A percentile compares a stretch with the other conserved stretches of the same genome.
Conservation (phyloP, 2,888 invertebrate genomes). For the Schizotus pectinicornis region DNA sequence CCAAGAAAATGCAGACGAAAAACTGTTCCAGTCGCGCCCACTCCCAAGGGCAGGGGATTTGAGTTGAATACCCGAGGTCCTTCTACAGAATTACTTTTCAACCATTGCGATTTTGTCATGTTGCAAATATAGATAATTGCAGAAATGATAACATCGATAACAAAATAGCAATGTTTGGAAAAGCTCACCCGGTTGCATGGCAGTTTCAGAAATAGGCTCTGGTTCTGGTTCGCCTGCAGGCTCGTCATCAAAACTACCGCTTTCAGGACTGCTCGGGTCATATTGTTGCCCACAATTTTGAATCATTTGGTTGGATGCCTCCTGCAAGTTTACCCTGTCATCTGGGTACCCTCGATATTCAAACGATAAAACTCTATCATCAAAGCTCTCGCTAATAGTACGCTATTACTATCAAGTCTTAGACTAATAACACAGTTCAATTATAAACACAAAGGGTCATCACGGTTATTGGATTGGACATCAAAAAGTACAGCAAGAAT, state of each 20-base stretch:
- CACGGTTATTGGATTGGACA: conserved; percentile 10
- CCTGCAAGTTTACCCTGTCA: conserved; percentile 56
- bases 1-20: conserved; percentile 85
- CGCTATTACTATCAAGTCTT: conserved; percentile 29
- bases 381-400: background rate
- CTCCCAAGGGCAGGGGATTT: conserved; percentile 55
- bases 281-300: conserved; percentile 54
- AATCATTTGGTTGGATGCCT: conserved; percentile 59
- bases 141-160: conserved; percentile 20
- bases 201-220: conserved; percentile 48
- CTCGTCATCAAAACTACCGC: conserved; percentile 53
- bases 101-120: conserved; percentile 32
- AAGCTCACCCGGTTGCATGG: conserved; percentile 55
- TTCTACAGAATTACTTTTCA: conserved; percentile 52
- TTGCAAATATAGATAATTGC: background rate
- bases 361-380: conserved; percentile 25
- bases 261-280: conserved; percentile 53
- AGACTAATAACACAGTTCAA: conserved; percentile 18
- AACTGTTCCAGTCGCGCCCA: conserved; percentile 71
- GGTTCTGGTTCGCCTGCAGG: conserved; percentile 48
- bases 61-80: conserved; percentile 49
- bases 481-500: conserved; percentile 4
- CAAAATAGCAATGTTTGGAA: conserved; percentile 41
- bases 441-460: conserved; percentile 11
- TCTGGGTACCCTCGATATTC: conserved; percentile 15